A percentile compares a stretch with the other conserved stretches of the same genome.
phyloP scores from a whole-genome alignment of 2,888 invertebrate genomes.

The Keiferia lycopersicella region DNA sequence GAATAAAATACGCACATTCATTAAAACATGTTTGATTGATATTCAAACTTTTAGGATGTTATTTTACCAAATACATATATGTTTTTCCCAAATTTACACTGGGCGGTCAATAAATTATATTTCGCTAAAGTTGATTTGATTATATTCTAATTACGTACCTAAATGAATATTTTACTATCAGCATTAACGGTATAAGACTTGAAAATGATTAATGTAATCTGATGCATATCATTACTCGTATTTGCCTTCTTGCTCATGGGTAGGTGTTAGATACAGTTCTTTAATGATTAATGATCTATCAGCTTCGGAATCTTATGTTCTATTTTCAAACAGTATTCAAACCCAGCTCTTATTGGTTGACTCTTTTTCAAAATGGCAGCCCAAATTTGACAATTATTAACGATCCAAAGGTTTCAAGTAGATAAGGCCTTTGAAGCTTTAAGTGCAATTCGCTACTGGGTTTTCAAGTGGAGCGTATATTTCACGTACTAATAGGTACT shows the following conservation, averaged over 20 bases:
- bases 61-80: too few species aligned
- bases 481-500: constrained; percentile 63
- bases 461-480: constrained; percentile 57
- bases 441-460: constrained; percentile 66
- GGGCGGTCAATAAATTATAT: background rate
- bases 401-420: constrained; percentile 59
- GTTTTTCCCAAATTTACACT: too few species aligned
- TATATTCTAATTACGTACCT: background rate
- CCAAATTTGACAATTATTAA: constrained; percentile 73
- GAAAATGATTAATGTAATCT: constrained; percentile 13
- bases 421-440: constrained; percentile 58
- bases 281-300: constrained; percentile 71
- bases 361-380: constrained; percentile 72
- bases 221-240: constrained; percentile 33
- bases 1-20: too few species aligned
- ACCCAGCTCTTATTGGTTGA: constrained; percentile 60
- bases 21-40: too few species aligned
- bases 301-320: constrained; percentile 58
- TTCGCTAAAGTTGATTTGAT: background rate
- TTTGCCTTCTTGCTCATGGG: constrained; percentile 31
- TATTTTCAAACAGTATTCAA: constrained; percentile 67
- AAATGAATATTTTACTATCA: background rate
- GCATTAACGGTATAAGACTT: constrained; percentile 1
- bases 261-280: constrained; percentile 46
- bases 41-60: too few species aligned